Evolutionary conservation across 2,888 invertebrate species (phyloP).

Genomic region (Idaea dimidiata): DNA sequence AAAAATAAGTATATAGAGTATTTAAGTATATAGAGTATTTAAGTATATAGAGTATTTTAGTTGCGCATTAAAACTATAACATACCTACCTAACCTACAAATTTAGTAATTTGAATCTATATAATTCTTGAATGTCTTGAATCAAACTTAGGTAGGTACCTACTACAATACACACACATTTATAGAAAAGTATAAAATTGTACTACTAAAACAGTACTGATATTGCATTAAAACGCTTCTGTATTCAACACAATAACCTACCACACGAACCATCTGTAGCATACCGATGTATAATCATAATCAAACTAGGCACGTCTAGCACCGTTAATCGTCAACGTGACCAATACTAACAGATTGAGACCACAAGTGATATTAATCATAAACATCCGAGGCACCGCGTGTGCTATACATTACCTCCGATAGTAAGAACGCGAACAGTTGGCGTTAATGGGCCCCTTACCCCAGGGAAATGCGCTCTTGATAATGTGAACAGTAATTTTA

Average conservation of each 20-base stretch:
- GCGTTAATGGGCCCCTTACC: slow-evolving; percentile 72
- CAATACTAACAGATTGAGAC: slow-evolving; percentile 48
- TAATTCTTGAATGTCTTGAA: too few species aligned
- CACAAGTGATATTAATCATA: slow-evolving; percentile 53
- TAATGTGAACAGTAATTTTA: slow-evolving; percentile 72
- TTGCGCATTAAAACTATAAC: too few species aligned
- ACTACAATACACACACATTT: too few species aligned
- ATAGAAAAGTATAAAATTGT: not conserved
- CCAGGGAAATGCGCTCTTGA: slow-evolving; percentile 72
- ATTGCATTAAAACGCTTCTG: not conserved
- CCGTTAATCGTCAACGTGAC: slow-evolving; percentile 39
- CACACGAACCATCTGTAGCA: not conserved
- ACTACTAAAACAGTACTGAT: not conserved
- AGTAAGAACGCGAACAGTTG: slow-evolving; percentile 70
- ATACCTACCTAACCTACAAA: too few species aligned
- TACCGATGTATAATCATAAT: not conserved
- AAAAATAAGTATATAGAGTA: too few species aligned
- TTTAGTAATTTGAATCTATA: too few species aligned
- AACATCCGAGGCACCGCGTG: slow-evolving; percentile 46
- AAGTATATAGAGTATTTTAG: too few species aligned
- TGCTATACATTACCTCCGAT: slow-evolving; percentile 56
- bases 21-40: too few species aligned
- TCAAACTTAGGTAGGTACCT: too few species aligned
- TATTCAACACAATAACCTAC: not conserved
- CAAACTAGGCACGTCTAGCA: slow-evolving; percentile 13